Conservation (phyloP, 1,140 invertebrate genomes). For the Marisa cornuarietis region DNA sequence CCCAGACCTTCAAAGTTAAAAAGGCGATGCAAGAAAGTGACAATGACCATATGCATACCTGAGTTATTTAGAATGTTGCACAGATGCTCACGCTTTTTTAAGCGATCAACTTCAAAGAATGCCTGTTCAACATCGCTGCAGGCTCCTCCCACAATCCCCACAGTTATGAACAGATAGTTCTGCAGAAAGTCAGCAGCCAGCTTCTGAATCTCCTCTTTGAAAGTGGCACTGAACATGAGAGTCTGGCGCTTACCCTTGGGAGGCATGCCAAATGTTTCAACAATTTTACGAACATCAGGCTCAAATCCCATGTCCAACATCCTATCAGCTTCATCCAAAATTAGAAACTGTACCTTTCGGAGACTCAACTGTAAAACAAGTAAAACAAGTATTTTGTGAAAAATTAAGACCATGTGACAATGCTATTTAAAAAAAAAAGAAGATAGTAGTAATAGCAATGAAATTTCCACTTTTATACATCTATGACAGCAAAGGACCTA, state of each 20-base stretch:
- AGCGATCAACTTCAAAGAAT: slow-evolving; percentile 76
- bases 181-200: slow-evolving; percentile 80
- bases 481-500: no score
- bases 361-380: slow-evolving; percentile 68
- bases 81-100: slow-evolving; percentile 79
- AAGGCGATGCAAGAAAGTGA: neutral
- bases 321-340: slow-evolving; percentile 96
- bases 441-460: no score
- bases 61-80: slow-evolving; percentile 75
- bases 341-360: slow-evolving; percentile 79
- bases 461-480: no score
- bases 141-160: slow-evolving; percentile 89
- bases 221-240: slow-evolving; percentile 94
- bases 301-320: slow-evolving; percentile 92
- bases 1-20: no score
- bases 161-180: slow-evolving; percentile 82
- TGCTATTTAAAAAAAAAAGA: no score
- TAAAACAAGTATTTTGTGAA: no score
- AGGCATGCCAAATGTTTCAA: slow-evolving; percentile 80
- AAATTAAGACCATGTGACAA: no score
- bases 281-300: slow-evolving; percentile 78
- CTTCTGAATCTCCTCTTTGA: slow-evolving; percentile 83
- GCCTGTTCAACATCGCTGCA: slow-evolving; percentile 88
- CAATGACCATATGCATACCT: slow-evolving; percentile 57
- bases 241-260: slow-evolving; percentile 77